Evolutionary conservation across 2,113 vertebrate species (phyloP).

Genomic region (Micronisus gabar): DNA sequence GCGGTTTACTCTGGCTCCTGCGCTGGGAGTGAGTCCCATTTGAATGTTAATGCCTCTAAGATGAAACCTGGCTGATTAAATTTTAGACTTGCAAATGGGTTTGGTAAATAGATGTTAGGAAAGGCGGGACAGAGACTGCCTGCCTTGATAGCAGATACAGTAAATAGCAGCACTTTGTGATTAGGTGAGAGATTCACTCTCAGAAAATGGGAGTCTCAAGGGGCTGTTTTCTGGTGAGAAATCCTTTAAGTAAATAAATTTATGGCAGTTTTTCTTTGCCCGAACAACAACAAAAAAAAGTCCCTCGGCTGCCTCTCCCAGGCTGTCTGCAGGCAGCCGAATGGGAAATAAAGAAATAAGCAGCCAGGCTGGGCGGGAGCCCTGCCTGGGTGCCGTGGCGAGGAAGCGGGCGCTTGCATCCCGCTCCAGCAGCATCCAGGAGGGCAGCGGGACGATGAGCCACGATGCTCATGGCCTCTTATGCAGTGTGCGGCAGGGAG

Average conservation of each 20-base stretch:
- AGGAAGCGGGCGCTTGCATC: fast-evolving
- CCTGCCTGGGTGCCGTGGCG: fast-evolving
- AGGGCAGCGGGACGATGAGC: fast-evolving
- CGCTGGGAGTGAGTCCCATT: background rate
- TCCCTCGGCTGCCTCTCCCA: background rate
- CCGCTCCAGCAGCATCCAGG: background rate
- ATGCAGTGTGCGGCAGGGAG: fast-evolving
- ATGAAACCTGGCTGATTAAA: constrained; percentile 68
- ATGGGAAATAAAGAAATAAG: background rate
- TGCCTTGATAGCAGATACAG: constrained; percentile 16
- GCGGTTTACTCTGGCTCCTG: background rate
- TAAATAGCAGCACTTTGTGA: constrained; percentile 42
- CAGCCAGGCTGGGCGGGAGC: background rate
- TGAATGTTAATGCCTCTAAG: constrained; percentile 47
- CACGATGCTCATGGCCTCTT: fast-evolving
- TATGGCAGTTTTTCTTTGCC: constrained; percentile 31
- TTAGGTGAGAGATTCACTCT: constrained; percentile 60
- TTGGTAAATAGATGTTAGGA: constrained; percentile 52
- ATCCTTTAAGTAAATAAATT: constrained; percentile 62
- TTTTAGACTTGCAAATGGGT: constrained; percentile 71
- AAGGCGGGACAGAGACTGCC: constrained; percentile 61
- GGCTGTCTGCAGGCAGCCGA: background rate
- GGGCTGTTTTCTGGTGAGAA: constrained; percentile 62
- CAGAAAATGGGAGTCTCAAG: constrained; percentile 42
- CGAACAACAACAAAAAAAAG: background rate